Evolutionary conservation across 2,113 vertebrate species (phyloP).

Genomic region (Casuarius casuarius): DNA sequence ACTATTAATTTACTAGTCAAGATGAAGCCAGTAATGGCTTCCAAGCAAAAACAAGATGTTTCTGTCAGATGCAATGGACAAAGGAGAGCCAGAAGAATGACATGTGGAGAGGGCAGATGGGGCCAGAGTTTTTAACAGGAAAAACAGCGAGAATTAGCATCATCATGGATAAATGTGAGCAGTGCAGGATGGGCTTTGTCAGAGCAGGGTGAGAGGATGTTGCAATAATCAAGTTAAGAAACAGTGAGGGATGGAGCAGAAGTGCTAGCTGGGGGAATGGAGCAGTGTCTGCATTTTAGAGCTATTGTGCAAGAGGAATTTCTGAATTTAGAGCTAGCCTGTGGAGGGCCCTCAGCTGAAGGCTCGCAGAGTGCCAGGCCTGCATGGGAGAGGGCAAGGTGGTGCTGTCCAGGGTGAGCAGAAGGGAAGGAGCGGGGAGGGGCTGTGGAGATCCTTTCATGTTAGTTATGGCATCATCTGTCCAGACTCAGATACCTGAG

Average conservation of each 20-base stretch:
- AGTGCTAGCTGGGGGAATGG: background rate
- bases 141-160: background rate
- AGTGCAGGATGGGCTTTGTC: background rate
- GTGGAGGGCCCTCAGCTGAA: background rate
- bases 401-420: background rate
- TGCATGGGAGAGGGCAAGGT: background rate
- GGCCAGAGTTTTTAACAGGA: background rate
- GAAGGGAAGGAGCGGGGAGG: background rate
- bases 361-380: background rate
- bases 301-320: background rate
- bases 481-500: background rate
- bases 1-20: background rate
- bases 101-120: rapidly evolving
- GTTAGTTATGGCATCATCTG: background rate
- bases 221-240: background rate
- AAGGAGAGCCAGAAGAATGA: background rate
- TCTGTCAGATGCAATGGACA: background rate
- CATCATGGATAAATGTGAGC: background rate
- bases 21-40: background rate
- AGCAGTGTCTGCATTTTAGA: background rate
- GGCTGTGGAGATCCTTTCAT: background rate
- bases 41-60: background rate
- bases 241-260: background rate
- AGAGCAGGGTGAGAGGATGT: background rate
- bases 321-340: background rate